phyloP scores from a whole-genome alignment of 2,797 vertebrate species.

The Cetoscarus ocellatus region DNA sequence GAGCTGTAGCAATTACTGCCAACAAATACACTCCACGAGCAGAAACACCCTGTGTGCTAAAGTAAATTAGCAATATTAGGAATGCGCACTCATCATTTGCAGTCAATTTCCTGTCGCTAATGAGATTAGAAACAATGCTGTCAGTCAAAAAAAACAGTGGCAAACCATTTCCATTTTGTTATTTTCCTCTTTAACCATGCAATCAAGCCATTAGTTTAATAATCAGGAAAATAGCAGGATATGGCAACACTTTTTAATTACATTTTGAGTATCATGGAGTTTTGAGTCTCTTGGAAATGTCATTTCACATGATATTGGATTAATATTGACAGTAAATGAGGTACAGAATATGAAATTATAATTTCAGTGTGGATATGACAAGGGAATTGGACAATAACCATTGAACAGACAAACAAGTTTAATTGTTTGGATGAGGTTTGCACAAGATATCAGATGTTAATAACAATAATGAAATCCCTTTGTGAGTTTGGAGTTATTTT shows the following conservation, averaged over 20 bases:
- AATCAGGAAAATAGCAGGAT: conserved; percentile 80
- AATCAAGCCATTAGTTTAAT: conserved; percentile 78
- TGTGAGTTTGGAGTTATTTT: conserved; percentile 27
- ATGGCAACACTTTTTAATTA: conserved; percentile 83
- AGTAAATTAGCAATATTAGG: conserved; percentile 81
- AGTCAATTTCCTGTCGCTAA: conserved; percentile 84
- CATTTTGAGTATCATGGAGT: conserved; percentile 75
- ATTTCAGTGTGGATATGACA: conserved; percentile 55
- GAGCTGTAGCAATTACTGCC: conserved; percentile 73
- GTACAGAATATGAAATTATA: conserved; percentile 70
- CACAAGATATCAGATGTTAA: conserved; percentile 34
- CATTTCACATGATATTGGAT: conserved; percentile 78
- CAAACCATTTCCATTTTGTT: conserved; percentile 77
- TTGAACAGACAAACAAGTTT: conserved; percentile 64
- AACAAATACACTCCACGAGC: conserved; percentile 65
- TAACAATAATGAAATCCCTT: conserved; percentile 13
- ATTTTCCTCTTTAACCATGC: conserved; percentile 52
- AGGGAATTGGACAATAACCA: conserved; percentile 62
- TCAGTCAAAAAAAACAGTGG: conserved; percentile 79
- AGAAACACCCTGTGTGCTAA: conserved; percentile 60
- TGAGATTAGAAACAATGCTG: conserved; percentile 84
- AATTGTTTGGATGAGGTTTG: conserved; percentile 55
- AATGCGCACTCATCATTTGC: conserved; percentile 81
- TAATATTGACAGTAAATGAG: conserved; percentile 77
- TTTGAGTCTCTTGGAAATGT: conserved; percentile 75